These are phyloP conservation scores for Pogonocichla stellata DNA, from an alignment of 2,113 vertebrate genomes.

Conservation along the genomic window DNA sequence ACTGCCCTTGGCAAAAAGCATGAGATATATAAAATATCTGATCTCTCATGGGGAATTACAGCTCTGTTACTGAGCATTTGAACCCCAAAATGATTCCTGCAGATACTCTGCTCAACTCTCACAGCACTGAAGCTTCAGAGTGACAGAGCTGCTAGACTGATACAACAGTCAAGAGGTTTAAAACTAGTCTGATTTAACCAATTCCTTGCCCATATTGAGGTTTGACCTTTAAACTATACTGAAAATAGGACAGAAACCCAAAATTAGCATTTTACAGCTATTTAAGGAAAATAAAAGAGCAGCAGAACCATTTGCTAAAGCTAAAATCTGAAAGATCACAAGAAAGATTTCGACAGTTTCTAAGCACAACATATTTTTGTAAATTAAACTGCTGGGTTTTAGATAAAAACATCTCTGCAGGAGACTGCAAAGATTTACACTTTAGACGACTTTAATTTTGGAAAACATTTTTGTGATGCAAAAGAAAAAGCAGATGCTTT, in stretches of 20 bases:
- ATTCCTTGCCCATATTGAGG: neutral
- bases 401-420: neutral
- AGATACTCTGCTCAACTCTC: neutral
- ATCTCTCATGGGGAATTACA: neutral
- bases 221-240: neutral
- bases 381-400: neutral
- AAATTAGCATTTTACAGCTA: neutral
- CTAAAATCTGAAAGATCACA: neutral
- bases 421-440: neutral
- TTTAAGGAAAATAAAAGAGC: neutral
- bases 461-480: neutral
- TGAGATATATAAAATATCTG: neutral
- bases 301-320: neutral
- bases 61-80: neutral
- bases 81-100: neutral
- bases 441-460: neutral
- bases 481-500: conserved; percentile 52
- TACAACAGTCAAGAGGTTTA: neutral
- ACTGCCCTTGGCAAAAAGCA: neutral
- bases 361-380: neutral
- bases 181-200: neutral
- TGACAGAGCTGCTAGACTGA: neutral
- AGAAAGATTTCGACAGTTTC: neutral
- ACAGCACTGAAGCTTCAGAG: neutral
- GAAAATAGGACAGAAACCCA: neutral